Base-by-base conservation (phyloP, 2,888 invertebrate species). In the Anthoptus insignis region DNA sequence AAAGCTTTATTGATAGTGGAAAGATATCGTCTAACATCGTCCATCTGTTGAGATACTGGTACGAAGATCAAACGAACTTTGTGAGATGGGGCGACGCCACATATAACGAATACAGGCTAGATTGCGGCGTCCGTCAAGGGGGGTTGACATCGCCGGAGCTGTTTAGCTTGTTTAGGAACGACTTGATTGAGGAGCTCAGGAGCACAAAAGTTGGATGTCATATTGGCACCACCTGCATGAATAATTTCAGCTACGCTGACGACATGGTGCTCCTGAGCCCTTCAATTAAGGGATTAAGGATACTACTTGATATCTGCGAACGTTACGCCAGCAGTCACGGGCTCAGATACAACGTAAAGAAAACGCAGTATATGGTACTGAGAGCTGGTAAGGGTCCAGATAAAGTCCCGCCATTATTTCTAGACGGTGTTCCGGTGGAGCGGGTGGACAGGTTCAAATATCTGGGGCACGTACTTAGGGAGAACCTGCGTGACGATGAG, bases 91-190 rank as follows among this genome's bases (percentile, higher is more conserved):
- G n/a, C n/a, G n/a, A n/a, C n/a, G n/a, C n/a, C n/a, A n/a, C n/a
- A 16, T 58, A 45, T 11, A 29, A n/a, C 13, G 29, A 24, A 49
- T 59, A 59, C 39, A 37, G 50, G 22, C 27, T 59, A 21, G 59
- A 50, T 7, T 67, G 69, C 42, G 66, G 69, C 7, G 69, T 69
- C 19, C 57, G 69, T 14, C 69, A 69, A 61, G 69, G 66, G 29
- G 65, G 69, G 1, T 27, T 67, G 14, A 65, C 65, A 8, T 69
- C 69, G 0, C 66, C 69, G 1, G 24, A 19, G 5, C 64, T 66
- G 2, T 69, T 66, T 21, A 68, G 50, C 39, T 14, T 64, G 7
- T 68, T 64, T 34, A 34, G 65, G 21, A 66, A 65, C 21, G 61
- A 56, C 4, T 37, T 68, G 50, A 59, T 68, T 11, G 66, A 11